Base-by-base conservation (phyloP, 2,888 invertebrate species). In the Hypselothyrea guttata region DNA sequence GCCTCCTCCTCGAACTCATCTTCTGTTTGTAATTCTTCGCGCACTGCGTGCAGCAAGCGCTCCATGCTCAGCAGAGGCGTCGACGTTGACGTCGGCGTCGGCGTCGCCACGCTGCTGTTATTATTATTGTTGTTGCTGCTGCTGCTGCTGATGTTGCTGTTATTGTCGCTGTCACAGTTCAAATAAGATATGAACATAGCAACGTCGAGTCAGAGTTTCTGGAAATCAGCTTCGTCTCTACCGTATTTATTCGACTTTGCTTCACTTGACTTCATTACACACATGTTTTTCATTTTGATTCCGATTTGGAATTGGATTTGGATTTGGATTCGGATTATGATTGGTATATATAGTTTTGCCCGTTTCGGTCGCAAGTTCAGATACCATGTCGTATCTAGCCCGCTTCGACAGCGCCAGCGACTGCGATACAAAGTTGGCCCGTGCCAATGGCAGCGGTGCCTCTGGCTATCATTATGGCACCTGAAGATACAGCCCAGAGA, bases 141-240 rank as follows among this genome's bases (percentile, higher is more conserved):
- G 31, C 11, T 45, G 28, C 18, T 60, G 54, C 4, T 61, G 38
- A 11, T 53, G 48, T n/a, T 71, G 61, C 9, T 61, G 48, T 42
- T 58, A 52, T 12, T 52, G 58, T 59, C 57, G 45, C 62, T 68
- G 58, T 75, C 78, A 61, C 84, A 73, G 59, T 72, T 85, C 70
- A 86, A 77, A 75, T 82, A 86, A 52, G 87, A 85, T 66, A 86
- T 84, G 65, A 87, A 82, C 85, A 87, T 86, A 65, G 72, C 73
- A 16, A 35, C 53, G 41, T 38, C 35, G 45, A 55, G 33, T 33
- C 45, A 37, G 16, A 42, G 12, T 12, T 38, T 35, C 16, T 16
- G 3, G n/a, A 28, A 33, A 18, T 22, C 28, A 13, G 35, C n/a
- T n/a, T n/a, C 46, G 44, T 40, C 40, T 44, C 49, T n/a, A n/a